Evolutionary conservation across 2,113 vertebrate species (phyloP).

Genomic region (Pipa parva): DNA sequence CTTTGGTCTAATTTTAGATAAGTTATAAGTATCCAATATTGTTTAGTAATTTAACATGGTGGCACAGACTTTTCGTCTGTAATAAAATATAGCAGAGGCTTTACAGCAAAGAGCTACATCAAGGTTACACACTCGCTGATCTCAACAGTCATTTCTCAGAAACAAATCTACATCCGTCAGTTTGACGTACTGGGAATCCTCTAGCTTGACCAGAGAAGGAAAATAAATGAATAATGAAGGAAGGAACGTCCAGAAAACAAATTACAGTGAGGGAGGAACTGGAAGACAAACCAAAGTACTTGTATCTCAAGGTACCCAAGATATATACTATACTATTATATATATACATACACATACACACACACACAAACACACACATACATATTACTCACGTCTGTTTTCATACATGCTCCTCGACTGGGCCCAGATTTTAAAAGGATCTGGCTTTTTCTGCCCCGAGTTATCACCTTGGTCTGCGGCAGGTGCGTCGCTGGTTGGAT

Average conservation of each 20-base stretch:
- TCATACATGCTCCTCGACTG: constrained; percentile 99
- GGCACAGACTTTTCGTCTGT: no score
- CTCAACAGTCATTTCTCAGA: background rate
- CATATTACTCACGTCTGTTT: constrained; percentile 99
- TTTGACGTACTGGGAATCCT: constrained; percentile 1
- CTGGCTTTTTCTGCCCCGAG: constrained; percentile 91
- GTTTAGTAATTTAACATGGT: no score
- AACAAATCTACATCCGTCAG: background rate
- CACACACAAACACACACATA: no score
- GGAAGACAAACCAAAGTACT: constrained; percentile 38
- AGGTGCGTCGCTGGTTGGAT: constrained; percentile 58
- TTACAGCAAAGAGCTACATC: background rate
- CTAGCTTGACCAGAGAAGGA: constrained; percentile 8
- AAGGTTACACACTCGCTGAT: constrained; percentile 1
- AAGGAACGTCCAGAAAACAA: background rate
- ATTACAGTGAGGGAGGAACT: constrained; percentile 33
- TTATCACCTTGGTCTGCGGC: constrained; percentile 72
- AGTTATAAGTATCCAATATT: no score
- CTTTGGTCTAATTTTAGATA: no score
- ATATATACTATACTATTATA: no score
- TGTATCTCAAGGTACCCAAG: constrained; percentile 38
- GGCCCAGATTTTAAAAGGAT: constrained; percentile 99
- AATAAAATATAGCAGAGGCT: constrained; percentile 1
- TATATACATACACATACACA: no score
- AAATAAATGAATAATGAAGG: constrained; percentile 10